Base-by-base conservation (phyloP, 2,888 invertebrate genomes). In the Scaptomyza caliginosa region DNA sequence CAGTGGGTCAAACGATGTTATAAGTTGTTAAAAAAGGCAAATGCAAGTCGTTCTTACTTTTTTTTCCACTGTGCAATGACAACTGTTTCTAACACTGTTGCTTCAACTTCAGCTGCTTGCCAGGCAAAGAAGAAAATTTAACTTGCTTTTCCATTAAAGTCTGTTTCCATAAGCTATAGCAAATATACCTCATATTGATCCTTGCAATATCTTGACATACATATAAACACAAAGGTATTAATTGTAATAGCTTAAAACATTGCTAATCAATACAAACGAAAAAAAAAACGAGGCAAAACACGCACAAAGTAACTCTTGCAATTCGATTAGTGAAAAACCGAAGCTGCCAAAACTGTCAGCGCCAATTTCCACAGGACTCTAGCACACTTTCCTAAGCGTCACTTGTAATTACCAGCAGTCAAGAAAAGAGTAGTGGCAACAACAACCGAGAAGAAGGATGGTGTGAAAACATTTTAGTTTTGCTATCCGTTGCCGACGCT, bases 281-380 rank as follows among this genome's bases (percentile, higher is more conserved):
- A 28, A 4, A 11, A 3, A 10, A 30, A 30, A 30, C n/a, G n/a
- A 32, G 6, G 54, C 60, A 21, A 34, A 46, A 34, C 85, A 84
- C 77, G 81, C 71, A 80, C 67, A 56, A 70, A 46, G 54, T 55
- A 45, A 58, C 63, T 80, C 66, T 80, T 42, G 55, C 39, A 82
- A 83, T 82, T 85, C 83, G 83, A 83, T 83, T 87, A 85, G 70
- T 51, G 40, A 49, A 45, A 50, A 50, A 51, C 39, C 58, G 42
- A 67, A 32, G 42, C 66, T 66, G 67, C 43, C 66, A 64, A 76
- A 84, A 34, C 66, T 82, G 82, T 86, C 82, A 75, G 64, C 64
- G 51, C 48, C 52, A 81, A 78, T 87, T 74, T 73, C 43, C 64
- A 34, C 45, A 43, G 45, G 17, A 40, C 38, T 34, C 39, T 16